Percentiles rank a stretch among this genome's conserved stretches.
phyloP scores from a whole-genome alignment of 1,140 invertebrate species.

The Acyrthosiphon pisum region DNA sequence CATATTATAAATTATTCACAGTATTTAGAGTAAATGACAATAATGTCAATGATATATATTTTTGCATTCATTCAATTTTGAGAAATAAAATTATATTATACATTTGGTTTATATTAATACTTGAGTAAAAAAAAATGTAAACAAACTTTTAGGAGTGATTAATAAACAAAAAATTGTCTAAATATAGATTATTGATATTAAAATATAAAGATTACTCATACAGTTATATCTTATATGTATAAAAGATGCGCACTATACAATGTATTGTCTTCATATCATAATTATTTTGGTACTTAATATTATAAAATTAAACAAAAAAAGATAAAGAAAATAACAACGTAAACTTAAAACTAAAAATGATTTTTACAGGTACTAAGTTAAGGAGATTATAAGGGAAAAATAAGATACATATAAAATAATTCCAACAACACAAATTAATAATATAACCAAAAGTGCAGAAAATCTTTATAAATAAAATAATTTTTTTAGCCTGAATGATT shows the following conservation, averaged over 20 bases:
- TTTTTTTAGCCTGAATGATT: conserved; percentile 60
- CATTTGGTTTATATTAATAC: not conserved
- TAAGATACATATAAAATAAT: conserved; percentile 22
- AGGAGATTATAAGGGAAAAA: conserved; percentile 38
- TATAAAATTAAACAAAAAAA: conserved; percentile 17
- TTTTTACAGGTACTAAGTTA: conserved; percentile 39
- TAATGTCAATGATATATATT: not conserved
- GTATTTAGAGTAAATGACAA: no score
- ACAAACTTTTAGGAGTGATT: not conserved
- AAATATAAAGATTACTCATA: not conserved
- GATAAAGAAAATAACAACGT: conserved; percentile 22
- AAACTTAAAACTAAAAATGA: conserved; percentile 18
- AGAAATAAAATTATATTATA: not conserved
- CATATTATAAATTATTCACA: no score
- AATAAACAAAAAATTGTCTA: not conserved
- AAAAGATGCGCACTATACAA: not conserved
- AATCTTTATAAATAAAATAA: not conserved
- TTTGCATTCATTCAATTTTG: not conserved
- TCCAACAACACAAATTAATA: not conserved
- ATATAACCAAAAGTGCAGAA: not conserved
- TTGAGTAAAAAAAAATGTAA: not conserved
- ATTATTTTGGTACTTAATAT: conserved; percentile 17
- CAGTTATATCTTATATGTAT: not conserved
- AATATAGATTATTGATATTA: not conserved
- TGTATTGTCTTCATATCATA: not conserved